phyloP scores from a whole-genome alignment of 2,888 invertebrate genomes.

The Eumacrocentrus americanus region DNA sequence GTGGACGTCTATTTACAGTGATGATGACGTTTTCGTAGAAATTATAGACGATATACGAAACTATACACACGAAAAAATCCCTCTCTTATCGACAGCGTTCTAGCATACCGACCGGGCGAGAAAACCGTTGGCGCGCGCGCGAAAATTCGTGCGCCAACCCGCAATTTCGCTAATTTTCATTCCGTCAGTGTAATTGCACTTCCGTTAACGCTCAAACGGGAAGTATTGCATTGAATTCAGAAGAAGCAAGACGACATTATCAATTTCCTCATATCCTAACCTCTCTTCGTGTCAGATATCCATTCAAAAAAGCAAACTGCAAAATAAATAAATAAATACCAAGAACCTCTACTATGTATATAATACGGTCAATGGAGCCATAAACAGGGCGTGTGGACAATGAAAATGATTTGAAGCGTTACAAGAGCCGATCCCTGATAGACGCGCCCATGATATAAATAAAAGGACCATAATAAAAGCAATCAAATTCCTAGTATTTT shows the following conservation, averaged over 20 bases:
- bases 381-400: slow-evolving; percentile 37
- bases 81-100: background rate
- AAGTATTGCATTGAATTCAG: background rate
- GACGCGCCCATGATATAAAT: slow-evolving; percentile 40
- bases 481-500: background rate
- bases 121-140: background rate
- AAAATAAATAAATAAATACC: background rate
- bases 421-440: slow-evolving; percentile 41
- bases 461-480: slow-evolving; percentile 14
- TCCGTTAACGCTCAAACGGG: background rate
- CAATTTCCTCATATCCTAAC: no score
- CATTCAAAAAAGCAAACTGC: background rate
- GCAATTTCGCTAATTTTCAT: background rate
- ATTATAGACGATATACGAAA: background rate
- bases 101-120: background rate
- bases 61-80: background rate
- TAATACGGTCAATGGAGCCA: background rate
- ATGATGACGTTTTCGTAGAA: slow-evolving; percentile 45
- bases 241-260: background rate
- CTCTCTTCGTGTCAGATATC: background rate
- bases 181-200: background rate
- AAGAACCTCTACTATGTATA: background rate
- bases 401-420: slow-evolving; percentile 49
- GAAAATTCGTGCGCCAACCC: background rate
- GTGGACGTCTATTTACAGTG: slow-evolving; percentile 53